Evolutionary conservation across 1,140 invertebrate genomes (phyloP).

Genomic region (Drosophila nasuta): DNA sequence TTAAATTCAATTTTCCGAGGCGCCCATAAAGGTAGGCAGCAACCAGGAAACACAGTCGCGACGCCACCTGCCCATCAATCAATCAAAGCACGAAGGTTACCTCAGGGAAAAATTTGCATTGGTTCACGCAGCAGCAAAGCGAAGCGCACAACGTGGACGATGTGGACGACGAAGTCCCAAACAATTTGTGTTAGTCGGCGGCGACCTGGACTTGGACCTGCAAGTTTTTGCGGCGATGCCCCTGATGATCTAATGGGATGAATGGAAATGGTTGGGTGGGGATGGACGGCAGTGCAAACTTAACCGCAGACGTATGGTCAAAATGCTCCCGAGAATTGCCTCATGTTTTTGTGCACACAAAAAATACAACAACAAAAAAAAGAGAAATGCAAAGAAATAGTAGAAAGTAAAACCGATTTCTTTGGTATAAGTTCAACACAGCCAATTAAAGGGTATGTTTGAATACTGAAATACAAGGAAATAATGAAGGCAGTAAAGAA

Average conservation of each 20-base stretch:
- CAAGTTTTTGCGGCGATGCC: constrained; percentile 24
- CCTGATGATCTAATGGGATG: constrained; percentile 52
- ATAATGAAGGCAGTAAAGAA: not conserved
- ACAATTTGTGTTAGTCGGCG: constrained; percentile 63
- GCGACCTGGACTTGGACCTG: constrained; percentile 11
- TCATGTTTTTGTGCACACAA: constrained; percentile 68
- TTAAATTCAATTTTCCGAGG: constrained; percentile 76
- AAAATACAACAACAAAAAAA: not conserved
- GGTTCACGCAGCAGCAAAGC: constrained; percentile 63
- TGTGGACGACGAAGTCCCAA: constrained; percentile 56
- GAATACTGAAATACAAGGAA: not conserved
- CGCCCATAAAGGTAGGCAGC: not conserved
- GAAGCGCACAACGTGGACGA: constrained; percentile 16
- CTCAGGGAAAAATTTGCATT: constrained; percentile 80
- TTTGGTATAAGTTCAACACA: constrained; percentile 2
- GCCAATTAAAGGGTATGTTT: constrained; percentile 28
- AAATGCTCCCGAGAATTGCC: constrained; percentile 74
- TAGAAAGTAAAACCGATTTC: constrained; percentile 36
- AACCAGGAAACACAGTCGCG: constrained; percentile 53
- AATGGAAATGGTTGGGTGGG: constrained; percentile 36
- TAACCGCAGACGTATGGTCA: constrained; percentile 80
- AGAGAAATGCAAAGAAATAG: not conserved
- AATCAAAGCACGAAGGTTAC: constrained; percentile 81
- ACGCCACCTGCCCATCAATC: constrained; percentile 70
- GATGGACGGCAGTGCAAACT: constrained; percentile 48